phyloP scores from a whole-genome alignment of 1,140 invertebrate genomes.

The Solenopsis fugax region DNA sequence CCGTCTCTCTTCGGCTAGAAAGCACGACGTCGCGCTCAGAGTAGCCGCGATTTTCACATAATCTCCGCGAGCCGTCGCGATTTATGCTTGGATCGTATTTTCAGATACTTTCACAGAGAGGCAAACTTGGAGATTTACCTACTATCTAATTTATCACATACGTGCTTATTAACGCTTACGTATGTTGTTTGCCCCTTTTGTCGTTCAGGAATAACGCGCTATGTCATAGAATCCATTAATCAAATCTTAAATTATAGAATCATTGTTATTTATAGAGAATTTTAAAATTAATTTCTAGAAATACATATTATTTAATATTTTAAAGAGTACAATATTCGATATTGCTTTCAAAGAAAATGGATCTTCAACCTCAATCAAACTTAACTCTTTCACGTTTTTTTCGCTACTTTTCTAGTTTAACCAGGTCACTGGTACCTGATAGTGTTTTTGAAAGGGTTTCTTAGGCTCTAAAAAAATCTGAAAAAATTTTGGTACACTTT shows the following conservation, averaged over 20 bases:
- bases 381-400: not conserved
- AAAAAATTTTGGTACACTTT: no score
- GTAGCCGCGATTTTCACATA: constrained; percentile 3
- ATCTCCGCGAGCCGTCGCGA: not conserved
- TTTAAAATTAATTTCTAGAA: not conserved
- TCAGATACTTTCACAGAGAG: not conserved
- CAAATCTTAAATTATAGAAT: not conserved
- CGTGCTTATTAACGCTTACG: not conserved
- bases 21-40: not conserved
- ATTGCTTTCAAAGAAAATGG: not conserved
- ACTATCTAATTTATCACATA: not conserved
- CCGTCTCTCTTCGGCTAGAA: constrained; percentile 5
- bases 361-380: not conserved
- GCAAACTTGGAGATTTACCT: not conserved
- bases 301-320: constrained; percentile 1
- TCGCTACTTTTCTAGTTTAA: no score
- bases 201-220: not conserved
- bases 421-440: no score
- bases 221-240: not conserved
- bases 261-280: not conserved
- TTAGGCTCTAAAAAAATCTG: no score
- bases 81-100: not conserved
- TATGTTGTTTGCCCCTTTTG: not conserved
- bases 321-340: not conserved
- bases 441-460: no score